Evolutionary conservation across 1,140 invertebrate genomes (phyloP), one percentile per base, ranked within the genome.

Genomic region (Panagrolaimus sp.): DNA sequence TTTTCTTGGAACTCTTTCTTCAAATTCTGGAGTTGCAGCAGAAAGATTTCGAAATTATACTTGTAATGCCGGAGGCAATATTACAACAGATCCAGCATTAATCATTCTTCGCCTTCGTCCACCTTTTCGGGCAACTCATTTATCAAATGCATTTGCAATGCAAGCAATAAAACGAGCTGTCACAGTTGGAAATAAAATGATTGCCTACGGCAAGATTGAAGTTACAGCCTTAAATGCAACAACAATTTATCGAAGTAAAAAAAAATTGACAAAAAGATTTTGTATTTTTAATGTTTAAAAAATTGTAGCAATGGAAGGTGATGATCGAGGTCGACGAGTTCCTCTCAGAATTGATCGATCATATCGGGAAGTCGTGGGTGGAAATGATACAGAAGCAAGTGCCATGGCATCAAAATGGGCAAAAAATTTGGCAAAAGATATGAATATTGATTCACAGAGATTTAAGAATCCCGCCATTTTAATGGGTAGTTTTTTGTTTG

Each of bases 131-230:
- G 15, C 12, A 21, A 21, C 52, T n/a, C 52, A 58, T 10, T 12
- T 58, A 0, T 58, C 52, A 58, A 58, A 58, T 28, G 28, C 21
- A 26, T 21, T 21, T 4, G 52, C 52, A 2, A 64, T 64, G 28
- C 63, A 64, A 43, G 63, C 28, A 1, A 64, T 64, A 7, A 43
- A 43, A 8, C 17, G 63, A 64, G 63, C 63, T 14, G 43, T 64
- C 38, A 64, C 15, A n/a, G 10, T 43, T 64, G 28, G 28, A 28
- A 43, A 1, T 43, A 28, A 17, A 8, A 1, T 43, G 1, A n/a
- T 38, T n/a, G 32, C 28, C 12, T 32, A 17, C 6, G 43, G 15
- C 5, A 64, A 64, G 17, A 64, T 43, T 21, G 28, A 32, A 43
- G 63, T 64, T 12, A 43, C 28, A 5, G 63, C 28, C 17, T 32